Evolutionary conservation across 2,888 invertebrate genomes (phyloP), one percentile per base, ranked within the genome.

Genomic region (Marasmarcha lunaedactyla): DNA sequence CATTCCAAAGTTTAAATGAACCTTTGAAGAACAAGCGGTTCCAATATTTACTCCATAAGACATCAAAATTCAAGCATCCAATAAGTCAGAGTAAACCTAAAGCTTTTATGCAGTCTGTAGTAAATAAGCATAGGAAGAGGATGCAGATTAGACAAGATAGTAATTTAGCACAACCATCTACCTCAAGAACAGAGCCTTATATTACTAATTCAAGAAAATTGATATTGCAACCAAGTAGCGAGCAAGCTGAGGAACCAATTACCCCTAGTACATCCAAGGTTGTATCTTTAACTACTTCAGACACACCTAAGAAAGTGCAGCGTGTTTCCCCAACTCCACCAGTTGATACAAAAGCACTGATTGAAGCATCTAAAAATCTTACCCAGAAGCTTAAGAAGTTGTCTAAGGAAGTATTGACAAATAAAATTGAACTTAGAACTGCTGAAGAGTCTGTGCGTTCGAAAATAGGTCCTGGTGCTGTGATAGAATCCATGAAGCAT

Each of bases 401-500:
- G 42, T 94, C 94, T 42, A 94, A 94, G 54, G 94, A 95, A 74
- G 95, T 95, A 44, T 87, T 94, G 59, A 93, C 92, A 48, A 88
- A 86, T 54, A 88, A 87, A 60, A 84, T 87, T 46, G 83, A 81
- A 58, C 61, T 77, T 54, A 78, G 69, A 63, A 59, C 63, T 12
- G 59, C 74, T 0, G 86, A 86, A 46, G 86, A 87, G 48, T 55
- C 79, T 0, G 70, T 85, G 30, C 77, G 86, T 36, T 57, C 74
- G 13, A 81, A 78, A 46, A 69, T 74, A 38, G 77, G 78, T 40
- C 77, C 79, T 10, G 93, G 94, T 26, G 94, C 94, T 55, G 92
- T 94, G 59, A 94, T 94, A 63, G 93, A 94, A 65, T 93, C 93
- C 56, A 93, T 95, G 94, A 91, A 92, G 69, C 95, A 96, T 66